phyloP scores from a whole-genome alignment of 30 jellyfish, hydroid and myxozoan species.

The Rhopilema esculentum region DNA sequence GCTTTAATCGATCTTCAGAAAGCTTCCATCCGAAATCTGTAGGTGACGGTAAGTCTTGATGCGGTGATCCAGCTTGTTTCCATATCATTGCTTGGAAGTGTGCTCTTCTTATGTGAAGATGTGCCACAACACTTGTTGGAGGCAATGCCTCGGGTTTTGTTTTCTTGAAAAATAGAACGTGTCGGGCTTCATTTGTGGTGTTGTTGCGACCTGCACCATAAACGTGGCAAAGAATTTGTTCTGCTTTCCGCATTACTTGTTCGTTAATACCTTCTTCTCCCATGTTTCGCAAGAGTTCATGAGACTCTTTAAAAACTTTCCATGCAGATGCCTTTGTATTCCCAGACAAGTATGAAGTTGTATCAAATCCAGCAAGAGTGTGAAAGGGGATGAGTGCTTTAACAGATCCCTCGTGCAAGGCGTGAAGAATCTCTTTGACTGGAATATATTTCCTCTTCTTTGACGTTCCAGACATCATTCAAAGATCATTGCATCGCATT shows the following conservation, averaged over 20 bases:
- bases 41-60: too few relatives aligned
- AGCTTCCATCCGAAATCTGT: too few relatives aligned
- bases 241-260: conserved; percentile 10
- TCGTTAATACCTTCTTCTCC: conserved; percentile 33
- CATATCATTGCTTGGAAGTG: neutral
- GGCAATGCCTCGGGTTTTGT: conserved; percentile 34
- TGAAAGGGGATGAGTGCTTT: conserved; percentile 9
- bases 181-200: conserved; percentile 38
- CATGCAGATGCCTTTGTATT: conserved; percentile 21
- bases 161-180: conserved; percentile 23
- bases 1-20: too few relatives aligned
- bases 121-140: conserved; percentile 32
- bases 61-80: neutral
- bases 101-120: neutral
- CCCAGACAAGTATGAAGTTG: conserved; percentile 30
- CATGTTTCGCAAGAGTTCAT: conserved; percentile 9
- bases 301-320: neutral
- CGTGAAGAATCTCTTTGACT: conserved; percentile 30
- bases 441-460: conserved; percentile 20
- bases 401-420: neutral
- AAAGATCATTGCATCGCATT: conserved; percentile 19
- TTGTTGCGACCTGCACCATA: conserved; percentile 32
- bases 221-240: conserved; percentile 19
- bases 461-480: conserved; percentile 35
- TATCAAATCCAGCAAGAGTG: conserved; percentile 1